These are phyloP conservation scores for Adelphocoris suturalis DNA, from an alignment of 2,888 invertebrate species.

Conservation along the genomic window DNA sequence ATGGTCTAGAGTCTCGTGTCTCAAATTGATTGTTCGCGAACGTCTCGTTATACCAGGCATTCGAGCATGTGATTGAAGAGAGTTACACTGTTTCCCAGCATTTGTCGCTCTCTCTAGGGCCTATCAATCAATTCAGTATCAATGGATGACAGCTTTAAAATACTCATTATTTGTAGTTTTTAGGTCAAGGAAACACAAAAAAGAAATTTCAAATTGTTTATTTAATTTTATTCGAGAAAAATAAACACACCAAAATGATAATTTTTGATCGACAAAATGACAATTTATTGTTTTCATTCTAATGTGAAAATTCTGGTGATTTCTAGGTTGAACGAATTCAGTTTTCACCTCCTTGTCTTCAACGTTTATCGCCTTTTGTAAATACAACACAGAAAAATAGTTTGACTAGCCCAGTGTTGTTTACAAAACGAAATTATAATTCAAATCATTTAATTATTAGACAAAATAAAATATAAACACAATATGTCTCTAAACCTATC, in stretches of 20 bases:
- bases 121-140: too few species aligned
- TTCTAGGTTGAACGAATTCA: slow-evolving; percentile 11
- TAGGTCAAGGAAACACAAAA: background rate
- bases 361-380: background rate
- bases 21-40: too few species aligned
- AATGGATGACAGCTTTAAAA: too few species aligned
- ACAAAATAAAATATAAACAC: background rate
- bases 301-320: slow-evolving; percentile 6
- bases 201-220: slow-evolving; percentile 12
- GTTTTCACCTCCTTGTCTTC: background rate
- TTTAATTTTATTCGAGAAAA: slow-evolving; percentile 47
- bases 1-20: too few species aligned
- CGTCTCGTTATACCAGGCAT: too few species aligned
- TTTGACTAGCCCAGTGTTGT: slow-evolving; percentile 36
- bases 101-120: too few species aligned
- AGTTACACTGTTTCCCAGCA: too few species aligned
- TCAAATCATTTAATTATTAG: background rate
- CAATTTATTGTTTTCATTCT: background rate
- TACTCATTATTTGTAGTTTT: background rate
- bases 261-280: slow-evolving; percentile 42
- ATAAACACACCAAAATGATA: slow-evolving; percentile 52
- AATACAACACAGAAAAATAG: slow-evolving; percentile 42
- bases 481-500: slow-evolving; percentile 11
- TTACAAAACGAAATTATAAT: slow-evolving; percentile 12
- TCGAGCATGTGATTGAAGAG: too few species aligned